Evolutionary conservation across 2,113 vertebrate genomes (phyloP).

Genomic region (Sylvicapra grimmia): DNA sequence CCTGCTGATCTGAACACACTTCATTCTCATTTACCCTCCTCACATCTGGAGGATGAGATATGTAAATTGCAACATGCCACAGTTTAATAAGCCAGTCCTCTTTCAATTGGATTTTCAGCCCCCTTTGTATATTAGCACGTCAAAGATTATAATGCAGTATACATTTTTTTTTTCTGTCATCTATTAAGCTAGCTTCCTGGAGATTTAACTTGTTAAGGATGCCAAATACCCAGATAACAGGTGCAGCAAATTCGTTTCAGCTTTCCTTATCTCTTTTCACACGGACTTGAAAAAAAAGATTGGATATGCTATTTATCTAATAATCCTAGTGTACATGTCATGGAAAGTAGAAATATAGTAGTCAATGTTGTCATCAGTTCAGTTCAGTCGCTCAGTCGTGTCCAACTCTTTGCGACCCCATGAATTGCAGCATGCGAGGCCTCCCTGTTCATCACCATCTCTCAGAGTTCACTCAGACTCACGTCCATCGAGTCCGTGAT

Average conservation of each 20-base stretch:
- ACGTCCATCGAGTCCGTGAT: no score
- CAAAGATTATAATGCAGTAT: constrained; percentile 59
- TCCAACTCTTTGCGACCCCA: no score
- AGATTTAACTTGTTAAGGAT: constrained; percentile 43
- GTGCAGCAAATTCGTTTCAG: constrained; percentile 58
- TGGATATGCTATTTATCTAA: constrained; percentile 64
- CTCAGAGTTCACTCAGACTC: no score
- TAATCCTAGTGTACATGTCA: constrained; percentile 48
- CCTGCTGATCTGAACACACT: constrained; percentile 45
- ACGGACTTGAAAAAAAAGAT: constrained; percentile 38
- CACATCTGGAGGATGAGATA: constrained; percentile 73
- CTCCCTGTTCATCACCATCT: no score
- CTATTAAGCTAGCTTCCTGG: constrained; percentile 65
- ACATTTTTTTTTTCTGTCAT: constrained; percentile 50
- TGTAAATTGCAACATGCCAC: constrained; percentile 62
- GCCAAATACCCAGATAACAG: constrained; percentile 58
- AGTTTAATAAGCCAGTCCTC: constrained; percentile 63
- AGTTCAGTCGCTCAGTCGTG: no score
- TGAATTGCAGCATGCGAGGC: no score
- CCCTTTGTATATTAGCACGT: constrained; percentile 57
- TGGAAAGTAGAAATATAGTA: constrained; percentile 43
- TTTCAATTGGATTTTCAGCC: constrained; percentile 62
- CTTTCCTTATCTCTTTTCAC: constrained; percentile 58
- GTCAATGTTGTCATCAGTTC: background rate
- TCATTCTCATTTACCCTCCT: constrained; percentile 51